These are phyloP conservation scores for Leptoteleia sp. DNA, from an alignment of 1,140 invertebrate species.

Conservation along the genomic window DNA sequence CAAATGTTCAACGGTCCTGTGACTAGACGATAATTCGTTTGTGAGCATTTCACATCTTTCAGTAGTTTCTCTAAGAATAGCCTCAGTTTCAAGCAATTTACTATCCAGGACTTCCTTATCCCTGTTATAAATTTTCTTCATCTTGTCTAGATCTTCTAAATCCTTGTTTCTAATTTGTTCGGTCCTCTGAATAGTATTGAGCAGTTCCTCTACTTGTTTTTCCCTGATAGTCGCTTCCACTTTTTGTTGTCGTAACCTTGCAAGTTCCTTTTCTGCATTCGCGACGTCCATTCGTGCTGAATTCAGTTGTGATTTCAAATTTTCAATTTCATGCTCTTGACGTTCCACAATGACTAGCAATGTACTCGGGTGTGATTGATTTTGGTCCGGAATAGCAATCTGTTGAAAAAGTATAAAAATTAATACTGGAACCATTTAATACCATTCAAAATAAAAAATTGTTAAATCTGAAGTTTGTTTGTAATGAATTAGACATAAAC, in stretches of 20 bases:
- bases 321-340: constrained; percentile 86
- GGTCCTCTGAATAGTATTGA: constrained; percentile 85
- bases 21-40: constrained; percentile 84
- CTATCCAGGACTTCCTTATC: constrained; percentile 86
- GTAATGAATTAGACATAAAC: too few relatives aligned
- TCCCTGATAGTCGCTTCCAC: constrained; percentile 84
- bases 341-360: constrained; percentile 83
- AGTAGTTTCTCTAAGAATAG: constrained; percentile 83
- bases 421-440: too few relatives aligned
- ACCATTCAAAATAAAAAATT: too few relatives aligned
- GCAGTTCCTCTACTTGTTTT: constrained; percentile 87
- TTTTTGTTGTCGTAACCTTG: constrained; percentile 86
- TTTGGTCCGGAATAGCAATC: constrained; percentile 75
- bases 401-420: constrained; percentile 6
- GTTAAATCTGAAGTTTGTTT: too few relatives aligned
- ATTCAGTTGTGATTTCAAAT: constrained; percentile 83
- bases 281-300: constrained; percentile 74
- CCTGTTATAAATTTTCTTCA: constrained; percentile 84
- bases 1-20: constrained; percentile 79
- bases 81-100: constrained; percentile 84
- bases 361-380: constrained; percentile 74
- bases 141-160: constrained; percentile 84
- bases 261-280: constrained; percentile 85
- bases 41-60: constrained; percentile 84
- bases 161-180: constrained; percentile 88